A percentile compares a stretch with the other conserved stretches of the same genome.
phyloP scores from a whole-genome alignment of 2,797 vertebrate species.

The Diplodus puntazzo region DNA sequence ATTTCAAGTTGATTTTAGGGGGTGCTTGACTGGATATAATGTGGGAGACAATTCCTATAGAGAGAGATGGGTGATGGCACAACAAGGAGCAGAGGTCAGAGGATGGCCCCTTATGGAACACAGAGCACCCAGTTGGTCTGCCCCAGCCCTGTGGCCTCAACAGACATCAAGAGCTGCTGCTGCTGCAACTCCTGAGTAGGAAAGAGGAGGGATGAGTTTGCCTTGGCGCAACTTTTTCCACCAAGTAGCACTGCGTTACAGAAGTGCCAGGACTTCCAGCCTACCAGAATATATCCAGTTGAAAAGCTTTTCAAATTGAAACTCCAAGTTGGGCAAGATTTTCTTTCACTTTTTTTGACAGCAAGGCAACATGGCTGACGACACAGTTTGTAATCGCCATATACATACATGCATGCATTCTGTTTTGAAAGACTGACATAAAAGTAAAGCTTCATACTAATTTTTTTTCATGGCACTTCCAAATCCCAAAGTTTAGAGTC shows the following conservation, averaged over 20 bases:
- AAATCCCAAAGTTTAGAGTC: background rate
- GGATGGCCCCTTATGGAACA: slow-evolving; percentile 5
- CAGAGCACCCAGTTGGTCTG: slow-evolving; percentile 8
- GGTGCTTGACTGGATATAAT: background rate
- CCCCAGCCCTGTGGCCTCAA: background rate
- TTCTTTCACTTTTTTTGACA: background rate
- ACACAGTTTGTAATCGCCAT: slow-evolving; percentile 1
- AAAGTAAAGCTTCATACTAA: background rate
- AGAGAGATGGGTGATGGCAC: background rate
- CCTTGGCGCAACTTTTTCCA: background rate
- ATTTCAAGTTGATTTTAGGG: slow-evolving; percentile 12
- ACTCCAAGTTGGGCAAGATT: background rate
- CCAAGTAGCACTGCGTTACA: background rate
- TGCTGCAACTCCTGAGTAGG: background rate
- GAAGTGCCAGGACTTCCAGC: slow-evolving; percentile 3
- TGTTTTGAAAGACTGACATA: slow-evolving; percentile 8
- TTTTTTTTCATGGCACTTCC: background rate
- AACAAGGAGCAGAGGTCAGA: background rate
- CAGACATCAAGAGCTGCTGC: slow-evolving; percentile 10
- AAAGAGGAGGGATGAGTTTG: slow-evolving; percentile 6
- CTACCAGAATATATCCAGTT: slow-evolving; percentile 5
- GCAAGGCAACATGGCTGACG: background rate
- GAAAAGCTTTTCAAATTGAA: slow-evolving; percentile 11
- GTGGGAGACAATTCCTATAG: background rate
- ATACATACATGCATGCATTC: background rate